Conservation (phyloP, 2,797 vertebrate genomes). For the Platyrinchus mystaceus region DNA sequence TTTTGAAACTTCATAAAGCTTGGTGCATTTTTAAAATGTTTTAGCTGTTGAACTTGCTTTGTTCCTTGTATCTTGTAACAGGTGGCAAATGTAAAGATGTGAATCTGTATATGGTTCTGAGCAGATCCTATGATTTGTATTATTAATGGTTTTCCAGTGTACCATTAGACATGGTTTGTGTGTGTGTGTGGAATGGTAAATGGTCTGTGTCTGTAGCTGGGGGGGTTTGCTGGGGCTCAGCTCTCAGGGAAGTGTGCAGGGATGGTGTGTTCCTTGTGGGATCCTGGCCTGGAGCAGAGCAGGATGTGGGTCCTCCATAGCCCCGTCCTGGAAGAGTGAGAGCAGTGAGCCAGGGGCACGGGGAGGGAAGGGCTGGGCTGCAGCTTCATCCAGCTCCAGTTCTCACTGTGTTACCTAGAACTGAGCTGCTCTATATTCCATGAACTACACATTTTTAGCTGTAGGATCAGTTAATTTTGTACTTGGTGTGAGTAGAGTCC, state of each 20-base stretch:
- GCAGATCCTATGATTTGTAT: conserved; percentile 73
- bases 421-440: conserved; percentile 27
- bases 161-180: conserved; percentile 56
- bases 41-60: conserved; percentile 77
- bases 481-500: conserved; percentile 2
- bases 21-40: conserved; percentile 82
- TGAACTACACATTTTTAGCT: not conserved
- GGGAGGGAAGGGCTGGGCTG: not conserved
- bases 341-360: rapidly evolving
- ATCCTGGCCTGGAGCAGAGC: not conserved
- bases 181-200: conserved; percentile 23
- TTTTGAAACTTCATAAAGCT: conserved; percentile 81
- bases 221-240: not conserved
- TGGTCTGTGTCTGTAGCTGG: not conserved
- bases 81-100: conserved; percentile 77
- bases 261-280: not conserved
- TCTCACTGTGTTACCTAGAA: not conserved
- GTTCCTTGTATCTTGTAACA: conserved; percentile 77
- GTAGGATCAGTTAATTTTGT: conserved; percentile 21
- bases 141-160: conserved; percentile 72
- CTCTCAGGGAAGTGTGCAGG: not conserved
- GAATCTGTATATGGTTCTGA: conserved; percentile 78
- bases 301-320: not conserved
- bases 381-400: not conserved
- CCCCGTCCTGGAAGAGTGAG: not conserved